Base-by-base conservation (phyloP, 2,888 invertebrate genomes). In the Spicauda simplicius region DNA sequence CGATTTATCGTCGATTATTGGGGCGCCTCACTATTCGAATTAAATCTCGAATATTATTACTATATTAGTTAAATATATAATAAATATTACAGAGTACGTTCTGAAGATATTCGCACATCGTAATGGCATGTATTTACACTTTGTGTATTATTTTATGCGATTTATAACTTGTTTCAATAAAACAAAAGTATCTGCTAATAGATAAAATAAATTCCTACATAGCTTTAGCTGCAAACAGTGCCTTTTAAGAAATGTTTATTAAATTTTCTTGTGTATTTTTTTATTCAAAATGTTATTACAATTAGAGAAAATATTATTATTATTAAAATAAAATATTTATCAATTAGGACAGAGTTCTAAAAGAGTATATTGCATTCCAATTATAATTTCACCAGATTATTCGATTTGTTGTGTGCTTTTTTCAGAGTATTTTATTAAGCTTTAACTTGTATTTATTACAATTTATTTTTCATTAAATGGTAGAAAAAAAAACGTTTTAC, bases 391-490 rank as follows among this genome's bases (percentile, higher is more conserved):
- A 37, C 61, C 67, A 37, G 52, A 50, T 52, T 53, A 20, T 58
- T 45, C 6, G 0, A 11, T 25, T 14, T 20, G n/a, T 4, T n/a
- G 69, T 58, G 25, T 50, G 37, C 25, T 30, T 65, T 33, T 54
- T 12, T 18, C 8, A 41, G 20, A 52, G 52, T 64, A 56, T 56
- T 50, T 48, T 58, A 48, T 18, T 59, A 65, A 69, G 65, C 69
- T 69, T 69, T 63, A 69, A 63, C 62, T 55, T 67, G 33, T 57
- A 64, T 64, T 64, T 68, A 58, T 54, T 62, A 57, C 50, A 52
- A n/a, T n/a, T n/a, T 56, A 16, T 14, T 18, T 57, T 64, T 66
- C 45, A 48, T 52, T 66, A 66, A 60, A 64, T 16, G n/a, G 20
- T 50, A 54, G 30, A 50, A 50, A 64, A 37, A 14, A 3, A 20